Evolutionary conservation across 2,797 vertebrate species (phyloP).

Genomic region (Argyrosomus regius): DNA sequence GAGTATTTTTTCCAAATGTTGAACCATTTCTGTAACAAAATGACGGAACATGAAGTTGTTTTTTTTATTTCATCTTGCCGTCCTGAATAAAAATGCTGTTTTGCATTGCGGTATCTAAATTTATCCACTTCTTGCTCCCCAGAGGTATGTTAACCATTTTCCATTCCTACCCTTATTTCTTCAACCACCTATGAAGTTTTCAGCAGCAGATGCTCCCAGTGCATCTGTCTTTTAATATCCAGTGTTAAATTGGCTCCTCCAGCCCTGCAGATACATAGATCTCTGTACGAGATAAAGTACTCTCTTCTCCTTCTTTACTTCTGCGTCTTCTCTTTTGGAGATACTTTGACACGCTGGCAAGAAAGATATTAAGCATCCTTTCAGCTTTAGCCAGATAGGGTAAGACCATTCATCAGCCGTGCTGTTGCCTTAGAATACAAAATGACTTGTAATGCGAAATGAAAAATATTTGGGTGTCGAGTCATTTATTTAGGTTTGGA

Average conservation of each 20-base stretch:
- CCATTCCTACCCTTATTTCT: conserved; percentile 1
- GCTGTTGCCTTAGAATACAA: conserved; percentile 28
- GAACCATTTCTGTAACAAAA: neutral
- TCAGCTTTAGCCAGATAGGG: conserved; percentile 11
- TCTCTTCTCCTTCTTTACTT: conserved; percentile 9
- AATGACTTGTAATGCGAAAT: conserved; percentile 19
- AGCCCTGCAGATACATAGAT: conserved; percentile 23
- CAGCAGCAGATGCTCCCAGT: conserved; percentile 6
- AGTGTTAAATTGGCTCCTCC: conserved; percentile 32
- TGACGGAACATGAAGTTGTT: neutral
- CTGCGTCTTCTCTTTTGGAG: conserved; percentile 20
- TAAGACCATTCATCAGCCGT: conserved; percentile 16
- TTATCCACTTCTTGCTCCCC: neutral
- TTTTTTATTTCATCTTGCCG: neutral
- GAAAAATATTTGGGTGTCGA: conserved; percentile 37
- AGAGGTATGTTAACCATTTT: conserved; percentile 6
- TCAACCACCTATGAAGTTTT: conserved; percentile 26
- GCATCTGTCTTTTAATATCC: conserved; percentile 31
- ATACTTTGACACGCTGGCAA: conserved; percentile 17
- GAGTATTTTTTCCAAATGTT: neutral
- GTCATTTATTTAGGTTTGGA: conserved; percentile 45
- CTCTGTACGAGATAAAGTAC: conserved; percentile 21
- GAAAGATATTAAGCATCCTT: conserved; percentile 32
- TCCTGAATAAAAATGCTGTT: conserved; percentile 5
- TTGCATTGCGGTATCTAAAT: conserved; percentile 7